These are phyloP conservation scores for Spinus olivaceus DNA, from an alignment of 2,797 vertebrate genomes.

Conservation along the genomic window DNA sequence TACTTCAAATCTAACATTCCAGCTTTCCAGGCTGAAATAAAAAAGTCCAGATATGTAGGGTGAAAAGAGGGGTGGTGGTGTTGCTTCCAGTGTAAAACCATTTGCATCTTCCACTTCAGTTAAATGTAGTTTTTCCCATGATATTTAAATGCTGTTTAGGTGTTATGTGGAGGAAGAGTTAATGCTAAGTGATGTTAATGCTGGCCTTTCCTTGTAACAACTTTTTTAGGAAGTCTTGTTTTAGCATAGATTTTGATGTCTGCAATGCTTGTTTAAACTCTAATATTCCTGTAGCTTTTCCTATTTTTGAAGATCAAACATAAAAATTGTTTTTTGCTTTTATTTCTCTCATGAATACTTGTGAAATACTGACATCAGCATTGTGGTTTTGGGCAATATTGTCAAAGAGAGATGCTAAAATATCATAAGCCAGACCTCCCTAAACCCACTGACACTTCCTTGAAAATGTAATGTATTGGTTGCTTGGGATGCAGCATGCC, in stretches of 20 bases:
- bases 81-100: background rate
- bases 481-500: background rate
- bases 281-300: background rate
- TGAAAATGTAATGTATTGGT: background rate
- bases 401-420: background rate
- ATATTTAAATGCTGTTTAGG: background rate
- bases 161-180: background rate
- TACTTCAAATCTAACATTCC: background rate
- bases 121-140: background rate
- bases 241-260: background rate
- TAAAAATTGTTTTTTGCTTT: background rate
- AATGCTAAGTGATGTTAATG: background rate
- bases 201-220: background rate
- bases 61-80: fast-evolving
- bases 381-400: background rate
- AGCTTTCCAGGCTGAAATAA: background rate
- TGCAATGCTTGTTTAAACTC: background rate
- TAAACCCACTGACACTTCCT: background rate
- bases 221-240: background rate
- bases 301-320: background rate
- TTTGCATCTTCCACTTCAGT: background rate
- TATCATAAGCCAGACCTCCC: background rate
- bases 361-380: background rate
- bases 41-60: background rate
- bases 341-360: background rate